Evolutionary conservation across 1,140 invertebrate species (phyloP).

Genomic region (Leptopilina boulardi): DNA sequence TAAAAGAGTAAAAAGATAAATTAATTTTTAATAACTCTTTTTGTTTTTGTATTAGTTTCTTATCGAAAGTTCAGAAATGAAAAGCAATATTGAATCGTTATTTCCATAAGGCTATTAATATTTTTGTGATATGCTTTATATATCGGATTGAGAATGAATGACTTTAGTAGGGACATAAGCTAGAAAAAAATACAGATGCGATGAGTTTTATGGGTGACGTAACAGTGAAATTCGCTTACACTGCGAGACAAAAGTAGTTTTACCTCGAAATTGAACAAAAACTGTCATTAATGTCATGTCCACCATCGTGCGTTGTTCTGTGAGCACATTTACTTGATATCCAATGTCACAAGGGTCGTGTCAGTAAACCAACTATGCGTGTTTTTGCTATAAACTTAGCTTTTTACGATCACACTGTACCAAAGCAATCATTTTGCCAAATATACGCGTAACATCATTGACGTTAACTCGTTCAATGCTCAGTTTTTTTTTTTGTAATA

Average conservation of each 20-base stretch:
- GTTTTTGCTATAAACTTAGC: slow-evolving; percentile 47
- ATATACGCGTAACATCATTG: slow-evolving; percentile 47
- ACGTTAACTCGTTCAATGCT: slow-evolving; percentile 3
- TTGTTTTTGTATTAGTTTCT: background rate
- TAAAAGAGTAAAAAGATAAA: no score
- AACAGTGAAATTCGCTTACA: slow-evolving; percentile 6
- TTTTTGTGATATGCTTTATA: no score
- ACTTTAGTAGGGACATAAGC: background rate
- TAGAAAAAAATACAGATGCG: background rate
- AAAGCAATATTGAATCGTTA: no score
- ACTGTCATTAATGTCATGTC: slow-evolving; percentile 31
- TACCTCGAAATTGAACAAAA: slow-evolving; percentile 21
- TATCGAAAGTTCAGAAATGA: background rate
- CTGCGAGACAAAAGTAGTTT: slow-evolving; percentile 17
- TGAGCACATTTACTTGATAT: slow-evolving; percentile 5
- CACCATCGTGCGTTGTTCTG: slow-evolving; percentile 15
- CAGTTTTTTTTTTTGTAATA: background rate
- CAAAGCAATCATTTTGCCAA: slow-evolving; percentile 50
- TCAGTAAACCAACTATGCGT: slow-evolving; percentile 42
- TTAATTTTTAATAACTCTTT: no score
- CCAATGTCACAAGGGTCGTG: slow-evolving; percentile 34
- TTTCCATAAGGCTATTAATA: no score
- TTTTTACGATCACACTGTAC: slow-evolving; percentile 43
- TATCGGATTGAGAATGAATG: background rate
- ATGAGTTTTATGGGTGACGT: background rate